phyloP scores from a whole-genome alignment of 2,797 vertebrate species.

The Lutjanus campechanus region DNA sequence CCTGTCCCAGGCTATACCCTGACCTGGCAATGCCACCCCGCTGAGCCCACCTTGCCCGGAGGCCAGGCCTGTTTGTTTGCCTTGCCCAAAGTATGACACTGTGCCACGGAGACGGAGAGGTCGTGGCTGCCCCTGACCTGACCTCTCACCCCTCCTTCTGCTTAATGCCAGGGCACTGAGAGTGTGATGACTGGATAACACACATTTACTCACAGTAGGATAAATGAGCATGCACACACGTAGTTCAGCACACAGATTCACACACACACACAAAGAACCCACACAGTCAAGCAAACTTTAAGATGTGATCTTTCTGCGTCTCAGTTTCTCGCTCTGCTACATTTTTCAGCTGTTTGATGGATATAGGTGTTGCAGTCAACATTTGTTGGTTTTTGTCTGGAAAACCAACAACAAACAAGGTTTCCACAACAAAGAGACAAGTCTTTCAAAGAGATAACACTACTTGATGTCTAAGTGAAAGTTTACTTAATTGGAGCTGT shows the following conservation, averaged over 20 bases:
- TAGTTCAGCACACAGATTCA: constrained; percentile 23
- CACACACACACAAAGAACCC: constrained; percentile 15
- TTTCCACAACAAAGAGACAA: constrained; percentile 67
- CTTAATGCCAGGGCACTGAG: constrained; percentile 75
- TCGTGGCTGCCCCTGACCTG: constrained; percentile 79
- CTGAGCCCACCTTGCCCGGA: constrained; percentile 74
- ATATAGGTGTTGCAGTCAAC: constrained; percentile 55
- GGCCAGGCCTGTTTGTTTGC: constrained; percentile 84
- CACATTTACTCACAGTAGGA: constrained; percentile 57
- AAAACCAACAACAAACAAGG: constrained; percentile 72
- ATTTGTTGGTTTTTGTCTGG: constrained; percentile 71
- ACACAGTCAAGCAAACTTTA: constrained; percentile 36
- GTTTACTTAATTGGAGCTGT: constrained; percentile 82
- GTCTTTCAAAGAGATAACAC: constrained; percentile 27
- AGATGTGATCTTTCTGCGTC: constrained; percentile 18
- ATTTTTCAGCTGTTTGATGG: constrained; percentile 50
- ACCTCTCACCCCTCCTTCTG: constrained; percentile 81
- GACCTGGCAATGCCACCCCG: constrained; percentile 81
- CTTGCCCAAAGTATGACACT: constrained; percentile 80
- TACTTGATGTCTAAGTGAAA: constrained; percentile 73
- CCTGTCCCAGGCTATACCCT: constrained; percentile 69
- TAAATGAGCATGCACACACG: constrained; percentile 51
- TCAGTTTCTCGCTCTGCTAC: constrained; percentile 16
- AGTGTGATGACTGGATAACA: constrained; percentile 72
- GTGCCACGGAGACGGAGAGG: constrained; percentile 78